Percentiles rank a stretch among this genome's conserved stretches.
Conservation (phyloP, 2,888 invertebrate species). For the Caenorhabditis zanzibari region DNA sequence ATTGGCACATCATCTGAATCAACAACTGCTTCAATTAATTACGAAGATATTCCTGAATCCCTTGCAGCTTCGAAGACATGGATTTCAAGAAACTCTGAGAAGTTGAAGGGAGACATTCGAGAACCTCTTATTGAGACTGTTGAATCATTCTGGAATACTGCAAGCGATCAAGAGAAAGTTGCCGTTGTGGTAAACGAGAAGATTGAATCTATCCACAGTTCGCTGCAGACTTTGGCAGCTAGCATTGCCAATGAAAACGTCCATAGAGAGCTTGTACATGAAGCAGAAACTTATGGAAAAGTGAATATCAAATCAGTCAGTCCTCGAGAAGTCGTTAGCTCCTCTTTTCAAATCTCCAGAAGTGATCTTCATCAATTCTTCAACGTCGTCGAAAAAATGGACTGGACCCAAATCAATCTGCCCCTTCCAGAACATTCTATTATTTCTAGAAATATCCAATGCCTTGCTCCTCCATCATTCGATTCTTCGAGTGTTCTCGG, state of each 20-base stretch:
- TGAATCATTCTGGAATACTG: conserved; percentile 66
- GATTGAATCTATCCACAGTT: conserved; percentile 30
- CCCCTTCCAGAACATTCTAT: conserved; percentile 20
- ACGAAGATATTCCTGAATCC: conserved; percentile 44
- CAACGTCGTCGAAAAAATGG: conserved; percentile 46
- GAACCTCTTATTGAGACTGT: conserved; percentile 53
- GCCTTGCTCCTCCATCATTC: conserved; percentile 33
- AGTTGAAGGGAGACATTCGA: conserved; percentile 25
- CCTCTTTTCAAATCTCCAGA: conserved; percentile 28
- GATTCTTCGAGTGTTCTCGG: conserved; percentile 46
- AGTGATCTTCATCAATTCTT: conserved; percentile 45
- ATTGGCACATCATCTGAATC: conserved; percentile 39
- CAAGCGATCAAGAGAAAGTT: conserved; percentile 41
- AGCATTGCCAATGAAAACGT: conserved; percentile 32
- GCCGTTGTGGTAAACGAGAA: conserved; percentile 36
- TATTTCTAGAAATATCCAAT: conserved; percentile 45
- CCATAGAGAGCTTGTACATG: conserved; percentile 19
- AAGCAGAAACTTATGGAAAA: conserved; percentile 17
- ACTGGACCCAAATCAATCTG: conserved; percentile 49
- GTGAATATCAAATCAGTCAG: conserved; percentile 7
- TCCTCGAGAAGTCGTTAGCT: conserved; percentile 27
- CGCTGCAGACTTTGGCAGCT: conserved; percentile 37
- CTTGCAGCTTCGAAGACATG: conserved; percentile 11
- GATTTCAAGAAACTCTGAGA: conserved; percentile 18
- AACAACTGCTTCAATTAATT: conserved; percentile 19